Percentiles rank a stretch among this genome's conserved stretches.
Conservation (phyloP, 2,797 vertebrate genomes). For the Rhinichthys osculus region DNA sequence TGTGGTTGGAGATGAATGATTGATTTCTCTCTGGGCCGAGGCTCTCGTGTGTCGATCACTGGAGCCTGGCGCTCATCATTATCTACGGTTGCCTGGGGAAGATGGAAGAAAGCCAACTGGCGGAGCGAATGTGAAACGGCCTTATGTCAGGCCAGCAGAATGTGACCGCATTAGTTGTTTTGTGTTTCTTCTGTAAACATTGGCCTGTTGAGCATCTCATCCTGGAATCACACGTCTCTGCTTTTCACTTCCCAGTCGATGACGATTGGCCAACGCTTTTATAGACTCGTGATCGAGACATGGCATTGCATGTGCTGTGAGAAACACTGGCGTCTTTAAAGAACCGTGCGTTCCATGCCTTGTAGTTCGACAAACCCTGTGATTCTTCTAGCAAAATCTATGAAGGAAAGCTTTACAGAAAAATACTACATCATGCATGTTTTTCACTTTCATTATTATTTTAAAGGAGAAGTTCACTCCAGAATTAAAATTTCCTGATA, state of each 20-base stretch:
- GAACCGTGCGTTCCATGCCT: neutral
- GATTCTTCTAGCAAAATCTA: neutral
- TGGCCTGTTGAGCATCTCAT: conserved; percentile 29
- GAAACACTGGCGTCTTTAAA: neutral
- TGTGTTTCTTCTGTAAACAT: conserved; percentile 50
- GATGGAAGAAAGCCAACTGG: conserved; percentile 50
- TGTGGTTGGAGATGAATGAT: conserved; percentile 5
- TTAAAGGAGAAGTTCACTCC: neutral
- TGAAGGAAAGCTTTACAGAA: neutral
- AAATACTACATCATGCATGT: neutral
- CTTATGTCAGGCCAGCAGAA: conserved; percentile 52
- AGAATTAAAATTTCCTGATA: too few relatives aligned
- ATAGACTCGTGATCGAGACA: conserved; percentile 9
- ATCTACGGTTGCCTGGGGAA: conserved; percentile 58
- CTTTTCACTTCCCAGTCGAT: conserved; percentile 41
- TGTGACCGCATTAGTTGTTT: conserved; percentile 40
- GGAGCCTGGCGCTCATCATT: conserved; percentile 46
- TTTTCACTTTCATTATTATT: neutral
- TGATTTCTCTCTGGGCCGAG: conserved; percentile 9
- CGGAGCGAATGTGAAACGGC: conserved; percentile 43
- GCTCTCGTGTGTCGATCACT: conserved; percentile 42
- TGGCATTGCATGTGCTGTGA: conserved; percentile 5
- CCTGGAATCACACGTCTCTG: conserved; percentile 21
- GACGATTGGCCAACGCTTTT: conserved; percentile 1
- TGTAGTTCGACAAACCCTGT: neutral